Evolutionary conservation across 1,140 invertebrate species (phyloP), one percentile per base, ranked within the genome.

Genomic region (Solenopsis invicta): DNA sequence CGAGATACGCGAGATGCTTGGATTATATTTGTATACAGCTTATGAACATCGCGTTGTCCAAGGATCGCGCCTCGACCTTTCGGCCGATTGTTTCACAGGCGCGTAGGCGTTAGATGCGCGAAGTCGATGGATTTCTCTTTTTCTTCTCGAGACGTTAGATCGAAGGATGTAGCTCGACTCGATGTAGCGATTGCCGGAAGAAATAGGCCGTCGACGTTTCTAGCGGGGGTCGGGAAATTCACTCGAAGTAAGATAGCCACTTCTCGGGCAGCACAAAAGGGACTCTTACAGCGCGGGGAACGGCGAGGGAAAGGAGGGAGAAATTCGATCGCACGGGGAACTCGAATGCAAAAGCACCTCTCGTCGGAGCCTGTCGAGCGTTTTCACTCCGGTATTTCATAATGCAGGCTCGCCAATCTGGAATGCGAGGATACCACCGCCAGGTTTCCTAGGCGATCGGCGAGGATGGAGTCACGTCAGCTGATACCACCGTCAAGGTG

Each of bases 281-380:
- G 12, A 69, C 52, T n/a, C 41, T 34, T 75, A n/a, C 45, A 34
- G n/a, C 24, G 24, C 37, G 9, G 18, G n/a, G n/a, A n/a, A n/a
- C n/a, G n/a, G 69, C 24, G 37, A 67, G 8, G 29, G 34, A 52
- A 67, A 52, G 16, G 24, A 64, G 48, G 56, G 62, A 85, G 85
- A 85, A 54, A 90, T 80, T 87, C 67, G 82, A 87, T 89, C 80
- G 80, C 84, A 72, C 41, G 80, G 86, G 72, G 71, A 86, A 89
- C 84, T 92, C 84, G 69, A 88, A 92, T 92, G 88, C 89, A 91
- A 92, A 91, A 89, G 78, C 91, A 91, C 92, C 91, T 93, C 88
- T 92, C 67, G 62, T 92, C 67, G 62, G 54, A 64, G 86, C 67
- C 85, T 80, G 72, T 81, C 90, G 85, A 91, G 89, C 80, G 84